Evolutionary conservation across 2,113 vertebrate genomes (phyloP).

Genomic region (Dasyurus viverrinus): DNA sequence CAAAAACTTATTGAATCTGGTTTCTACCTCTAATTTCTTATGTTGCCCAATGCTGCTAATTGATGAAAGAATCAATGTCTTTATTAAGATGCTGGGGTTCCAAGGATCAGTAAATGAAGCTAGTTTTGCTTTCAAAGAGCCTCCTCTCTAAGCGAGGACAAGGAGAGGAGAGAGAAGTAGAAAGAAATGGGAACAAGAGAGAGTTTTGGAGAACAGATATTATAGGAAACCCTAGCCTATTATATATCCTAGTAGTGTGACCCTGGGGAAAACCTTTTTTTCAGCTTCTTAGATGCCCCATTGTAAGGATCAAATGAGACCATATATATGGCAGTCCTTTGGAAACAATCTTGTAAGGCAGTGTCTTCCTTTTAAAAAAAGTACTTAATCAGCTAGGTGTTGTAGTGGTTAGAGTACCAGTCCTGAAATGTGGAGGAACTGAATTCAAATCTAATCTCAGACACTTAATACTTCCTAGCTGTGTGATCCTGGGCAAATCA

Average conservation of each 20-base stretch:
- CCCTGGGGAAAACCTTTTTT: no score
- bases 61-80: not conserved
- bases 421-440: no score
- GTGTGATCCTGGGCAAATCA: no score
- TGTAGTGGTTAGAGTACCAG: no score
- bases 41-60: not conserved
- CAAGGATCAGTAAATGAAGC: not conserved
- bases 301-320: not conserved
- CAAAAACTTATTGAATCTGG: not conserved
- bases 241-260: not conserved
- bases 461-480: no score
- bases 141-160: not conserved
- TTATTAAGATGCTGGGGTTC: not conserved
- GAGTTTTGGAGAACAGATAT: not conserved
- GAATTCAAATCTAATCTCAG: no score
- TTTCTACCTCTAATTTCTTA: not conserved
- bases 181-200: not conserved
- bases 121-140: not conserved
- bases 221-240: not conserved
- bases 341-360: not conserved
- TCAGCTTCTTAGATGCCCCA: not conserved
- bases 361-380: not conserved
- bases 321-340: not conserved
- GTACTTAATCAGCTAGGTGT: no score
- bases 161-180: not conserved